Evolutionary conservation across 2,888 invertebrate genomes (phyloP).

Genomic region (Polylopha cassiicola): DNA sequence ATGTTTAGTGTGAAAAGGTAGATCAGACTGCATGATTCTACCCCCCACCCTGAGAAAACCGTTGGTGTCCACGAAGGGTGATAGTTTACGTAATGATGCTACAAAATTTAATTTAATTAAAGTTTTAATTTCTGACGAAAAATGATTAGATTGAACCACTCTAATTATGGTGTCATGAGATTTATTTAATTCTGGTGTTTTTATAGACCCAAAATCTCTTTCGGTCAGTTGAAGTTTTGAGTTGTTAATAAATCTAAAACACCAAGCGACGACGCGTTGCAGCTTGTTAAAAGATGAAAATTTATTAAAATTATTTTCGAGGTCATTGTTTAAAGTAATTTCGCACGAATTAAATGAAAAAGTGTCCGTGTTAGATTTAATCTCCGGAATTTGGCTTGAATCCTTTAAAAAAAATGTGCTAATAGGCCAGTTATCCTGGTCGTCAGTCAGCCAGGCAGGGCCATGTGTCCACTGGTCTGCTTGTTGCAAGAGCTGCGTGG

Average conservation of each 20-base stretch:
- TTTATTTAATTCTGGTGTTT: background rate
- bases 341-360: background rate
- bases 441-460: conserved; percentile 23
- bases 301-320: too few species aligned
- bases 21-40: conserved; percentile 2
- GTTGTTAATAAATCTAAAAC: conserved; percentile 7
- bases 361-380: background rate
- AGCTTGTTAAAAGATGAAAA: conserved; percentile 9
- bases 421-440: conserved; percentile 10
- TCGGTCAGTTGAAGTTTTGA: background rate
- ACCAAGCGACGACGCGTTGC: conserved; percentile 2
- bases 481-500: too few species aligned
- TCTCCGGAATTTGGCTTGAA: background rate
- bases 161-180: conserved; percentile 5
- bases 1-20: conserved; percentile 2
- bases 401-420: conserved; percentile 9
- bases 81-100: background rate
- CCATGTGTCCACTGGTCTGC: conserved; percentile 28
- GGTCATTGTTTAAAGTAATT: background rate
- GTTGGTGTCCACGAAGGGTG: conserved; percentile 5
- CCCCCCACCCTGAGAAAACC: conserved; percentile 33
- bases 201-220: background rate
- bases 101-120: conserved; percentile 3
- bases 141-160: conserved; percentile 9
- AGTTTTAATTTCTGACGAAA: conserved; percentile 7